Percentiles rank a stretch among this genome's conserved stretches.
These are phyloP conservation scores for Notarius quadriscutis DNA, from an alignment of 2,113 vertebrate genomes.

Conservation along the genomic window DNA sequence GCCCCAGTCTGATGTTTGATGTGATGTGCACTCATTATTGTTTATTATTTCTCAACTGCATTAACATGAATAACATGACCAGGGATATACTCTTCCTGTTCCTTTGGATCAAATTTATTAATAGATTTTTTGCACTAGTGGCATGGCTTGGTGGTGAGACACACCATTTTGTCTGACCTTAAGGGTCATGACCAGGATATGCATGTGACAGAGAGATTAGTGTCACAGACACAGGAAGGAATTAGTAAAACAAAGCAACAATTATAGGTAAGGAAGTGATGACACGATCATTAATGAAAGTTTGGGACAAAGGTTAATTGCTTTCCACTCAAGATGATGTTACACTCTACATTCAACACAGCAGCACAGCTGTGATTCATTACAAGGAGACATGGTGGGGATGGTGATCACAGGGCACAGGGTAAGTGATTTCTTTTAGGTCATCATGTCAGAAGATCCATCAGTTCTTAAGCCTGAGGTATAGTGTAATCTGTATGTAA, in stretches of 20 bases:
- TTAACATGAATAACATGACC: background rate
- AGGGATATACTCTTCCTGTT: constrained; percentile 19
- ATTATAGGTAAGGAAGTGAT: constrained; percentile 24
- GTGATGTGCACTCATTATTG: background rate
- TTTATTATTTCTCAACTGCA: background rate
- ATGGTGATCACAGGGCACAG: constrained; percentile 12
- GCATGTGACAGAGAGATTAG: constrained; percentile 24
- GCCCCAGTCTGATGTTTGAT: background rate
- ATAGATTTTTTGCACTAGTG: constrained; percentile 21
- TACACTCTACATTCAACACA: constrained; percentile 34
- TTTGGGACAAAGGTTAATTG: constrained; percentile 49
- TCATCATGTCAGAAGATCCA: background rate
- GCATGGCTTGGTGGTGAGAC: constrained; percentile 21
- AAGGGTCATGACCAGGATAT: constrained; percentile 50
- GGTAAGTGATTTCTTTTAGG: constrained; percentile 8
- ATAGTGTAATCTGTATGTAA: background rate
- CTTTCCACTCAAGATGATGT: constrained; percentile 36
- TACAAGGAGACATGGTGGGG: background rate
- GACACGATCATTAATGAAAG: constrained; percentile 34
- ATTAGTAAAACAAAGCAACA: constrained; percentile 39
- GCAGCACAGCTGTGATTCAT: constrained; percentile 34
- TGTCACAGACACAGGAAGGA: constrained; percentile 45
- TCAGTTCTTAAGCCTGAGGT: background rate
- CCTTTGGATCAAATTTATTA: background rate
- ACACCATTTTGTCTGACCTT: constrained; percentile 29